Evolutionary conservation across 2,113 vertebrate genomes (phyloP), one percentile per base, ranked within the genome.

Genomic region (Pithys albifrons): DNA sequence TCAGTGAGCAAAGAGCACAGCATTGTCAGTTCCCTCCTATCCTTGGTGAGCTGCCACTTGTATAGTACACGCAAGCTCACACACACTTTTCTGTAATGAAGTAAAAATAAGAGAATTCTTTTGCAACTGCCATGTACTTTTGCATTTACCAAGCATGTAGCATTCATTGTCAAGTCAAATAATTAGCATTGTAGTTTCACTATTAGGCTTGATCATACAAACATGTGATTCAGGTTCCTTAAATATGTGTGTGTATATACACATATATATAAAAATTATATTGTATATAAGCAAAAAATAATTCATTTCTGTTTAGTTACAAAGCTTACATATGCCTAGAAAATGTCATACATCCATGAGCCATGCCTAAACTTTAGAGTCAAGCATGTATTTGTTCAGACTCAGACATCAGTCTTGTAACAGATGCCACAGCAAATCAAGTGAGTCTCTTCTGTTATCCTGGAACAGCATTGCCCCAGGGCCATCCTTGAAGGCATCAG

Each of bases 401-500:
- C 85, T 72, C 71, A 79, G 75, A 70, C 75, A 46, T 67, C 85
- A 89, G 57, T 58, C 62, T 81, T 78, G 51, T 80, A 89, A 82
- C 73, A 93, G 91, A 91, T 69, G 92, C 88, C 14, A 24, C 11
- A 58, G 90, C 86, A 94, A 94, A 59, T 83, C 76, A 75, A 94
- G 52, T 7, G 19, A 25, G 1, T 89, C 76, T 86, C 66, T 91
- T 88, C 90, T 89, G 76, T 92, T 95, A 88, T 95, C 55, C 72
- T 85, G 76, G 85, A 93, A 84, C 83, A 94, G 58, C 73, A 72
- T 43, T 90, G 93, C 95, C 93, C 93, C 73, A 94, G 70, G 88
- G 92, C 90, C 45, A 78, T 95, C 92, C 95, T 92, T 64, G 61
- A 69, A 93, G 95, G 83, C 88, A 89, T 93, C 90, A 96, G 88